Percentiles rank a stretch among this genome's conserved stretches.
phyloP scores from a whole-genome alignment of 2,113 vertebrate species.

The Ochotona princeps region DNA sequence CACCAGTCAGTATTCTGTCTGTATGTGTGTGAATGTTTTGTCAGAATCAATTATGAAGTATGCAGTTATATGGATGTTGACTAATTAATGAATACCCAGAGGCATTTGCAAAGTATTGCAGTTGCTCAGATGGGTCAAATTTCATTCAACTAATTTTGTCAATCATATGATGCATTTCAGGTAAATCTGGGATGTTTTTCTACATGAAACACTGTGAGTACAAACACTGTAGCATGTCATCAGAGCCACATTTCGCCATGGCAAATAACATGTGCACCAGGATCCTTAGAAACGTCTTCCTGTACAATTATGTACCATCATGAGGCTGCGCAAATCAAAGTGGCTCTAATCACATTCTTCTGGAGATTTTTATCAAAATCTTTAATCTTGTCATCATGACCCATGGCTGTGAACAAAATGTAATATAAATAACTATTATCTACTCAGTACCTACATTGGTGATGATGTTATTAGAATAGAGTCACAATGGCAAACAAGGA shows the following conservation, averaged over 20 bases:
- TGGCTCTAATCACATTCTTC: neutral
- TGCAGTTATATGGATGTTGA: conserved; percentile 39
- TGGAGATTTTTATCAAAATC: neutral
- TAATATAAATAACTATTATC: neutral
- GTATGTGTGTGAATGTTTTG: conserved; percentile 38
- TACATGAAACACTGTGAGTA: neutral
- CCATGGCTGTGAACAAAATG: neutral
- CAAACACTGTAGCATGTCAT: neutral
- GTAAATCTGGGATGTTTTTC: conserved; percentile 4
- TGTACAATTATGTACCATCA: neutral
- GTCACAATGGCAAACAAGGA: neutral
- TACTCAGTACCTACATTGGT: neutral
- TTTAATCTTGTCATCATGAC: neutral
- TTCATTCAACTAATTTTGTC: conserved; percentile 29
- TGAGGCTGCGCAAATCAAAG: neutral
- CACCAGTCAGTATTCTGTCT: conserved; percentile 50
- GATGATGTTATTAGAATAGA: neutral
- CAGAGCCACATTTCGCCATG: conserved; percentile 10
- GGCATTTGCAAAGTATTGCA: neutral
- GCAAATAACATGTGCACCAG: neutral
- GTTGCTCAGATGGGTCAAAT: conserved; percentile 30
- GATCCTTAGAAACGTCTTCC: neutral
- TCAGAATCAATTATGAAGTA: conserved; percentile 51
- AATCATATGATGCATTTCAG: neutral
- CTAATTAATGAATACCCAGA: conserved; percentile 52